Evolutionary conservation across 2,113 vertebrate species (phyloP).

Genomic region (Jaculus jaculus): DNA sequence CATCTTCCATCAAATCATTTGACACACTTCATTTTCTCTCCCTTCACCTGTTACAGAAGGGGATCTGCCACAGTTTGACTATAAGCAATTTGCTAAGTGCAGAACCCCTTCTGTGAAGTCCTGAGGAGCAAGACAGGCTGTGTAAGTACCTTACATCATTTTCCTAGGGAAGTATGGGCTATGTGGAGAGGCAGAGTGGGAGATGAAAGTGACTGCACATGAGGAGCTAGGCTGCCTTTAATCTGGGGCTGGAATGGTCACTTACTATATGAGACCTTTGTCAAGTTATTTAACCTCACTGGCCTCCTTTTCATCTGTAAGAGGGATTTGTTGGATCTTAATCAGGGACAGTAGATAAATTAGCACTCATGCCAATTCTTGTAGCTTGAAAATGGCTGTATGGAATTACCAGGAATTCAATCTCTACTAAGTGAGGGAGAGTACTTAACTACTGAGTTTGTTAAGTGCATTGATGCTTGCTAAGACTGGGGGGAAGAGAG

Average conservation of each 20-base stretch:
- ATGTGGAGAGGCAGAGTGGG: background rate
- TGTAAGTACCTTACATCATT: background rate
- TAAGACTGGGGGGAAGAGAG: background rate
- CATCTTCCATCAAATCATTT: background rate
- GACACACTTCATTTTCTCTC: background rate
- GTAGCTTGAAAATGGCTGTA: background rate
- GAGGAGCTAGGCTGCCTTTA: background rate
- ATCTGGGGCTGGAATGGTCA: background rate
- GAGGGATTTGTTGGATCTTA: background rate
- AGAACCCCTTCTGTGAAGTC: background rate
- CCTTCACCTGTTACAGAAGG: slow-evolving; percentile 28
- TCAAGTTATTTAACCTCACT: background rate
- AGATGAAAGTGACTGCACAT: background rate
- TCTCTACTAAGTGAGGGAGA: background rate
- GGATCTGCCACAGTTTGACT: background rate
- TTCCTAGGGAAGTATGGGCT: background rate
- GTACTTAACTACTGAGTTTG: background rate
- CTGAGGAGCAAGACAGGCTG: background rate
- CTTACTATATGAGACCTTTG: background rate
- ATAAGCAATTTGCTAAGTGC: background rate
- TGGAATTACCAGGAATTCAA: background rate
- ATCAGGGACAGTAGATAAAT: background rate
- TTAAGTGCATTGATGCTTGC: background rate
- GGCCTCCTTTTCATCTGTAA: background rate
- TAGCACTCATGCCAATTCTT: background rate